Base-by-base conservation (phyloP, 2,888 invertebrate genomes). In the Drosophila meridiana region DNA sequence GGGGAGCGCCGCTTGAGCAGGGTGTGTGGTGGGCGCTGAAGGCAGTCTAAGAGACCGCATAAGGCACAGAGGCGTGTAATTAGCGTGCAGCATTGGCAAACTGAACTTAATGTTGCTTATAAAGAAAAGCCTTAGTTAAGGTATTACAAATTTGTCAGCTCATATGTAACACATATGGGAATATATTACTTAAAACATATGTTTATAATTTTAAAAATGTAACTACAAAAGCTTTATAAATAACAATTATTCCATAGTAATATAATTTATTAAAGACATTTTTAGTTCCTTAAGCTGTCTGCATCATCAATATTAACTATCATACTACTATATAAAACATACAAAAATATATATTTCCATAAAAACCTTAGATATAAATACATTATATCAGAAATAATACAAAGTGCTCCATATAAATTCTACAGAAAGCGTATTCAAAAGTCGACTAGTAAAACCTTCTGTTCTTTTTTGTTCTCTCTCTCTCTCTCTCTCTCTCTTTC, bases 81-180 rank as follows among this genome's bases (percentile, higher is more conserved):
- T 86, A 86, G 90, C 85, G 88, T 89, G 85, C 83, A 85, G 78
- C 87, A 80, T 87, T 88, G 88, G 83, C 87, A 74, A 83, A 86
- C 75, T 63, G 64, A 76, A 71, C 53, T 55, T 74, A 68, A 60
- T 69, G 71, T 65, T 53, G 63, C 58, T 71, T 56, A 34, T 36
- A 45, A 34, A 36, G 47, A 14, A 58, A 26, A 9, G 14, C 14
- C 28, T 36, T 34, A 26, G 8, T 11, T 3, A 11, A 14, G 14
- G 9, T 28, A 58, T 34, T 36, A 8, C 6, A 0, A 28, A 6
- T 34, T 2, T 58, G 58, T 45, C 0, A 58, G 3, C 2, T 5
- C 26, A 34, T 5, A 34, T 14, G 34, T 14, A 14, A 45, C 58
- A 9, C 34, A 26, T 0, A 13, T 20, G n/a, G 14, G 20, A 34